Evolutionary conservation across 2,888 invertebrate species (phyloP), one percentile per base, ranked within the genome.

Genomic region (Uloborus plumipes): DNA sequence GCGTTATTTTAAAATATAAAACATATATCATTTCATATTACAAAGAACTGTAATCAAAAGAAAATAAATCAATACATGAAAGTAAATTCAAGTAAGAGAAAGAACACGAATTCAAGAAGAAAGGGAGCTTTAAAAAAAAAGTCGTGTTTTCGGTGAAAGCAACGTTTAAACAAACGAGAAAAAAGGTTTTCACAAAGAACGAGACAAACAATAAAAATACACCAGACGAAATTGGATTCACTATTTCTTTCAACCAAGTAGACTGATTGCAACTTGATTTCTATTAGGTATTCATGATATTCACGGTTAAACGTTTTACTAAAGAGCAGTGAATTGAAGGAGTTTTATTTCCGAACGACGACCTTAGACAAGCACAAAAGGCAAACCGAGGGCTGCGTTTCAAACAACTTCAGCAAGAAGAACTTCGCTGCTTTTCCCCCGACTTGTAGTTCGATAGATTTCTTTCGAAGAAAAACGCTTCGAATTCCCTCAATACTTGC

Each of bases 281-380:
- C 18, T 39, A 74, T 74, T 74, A 74, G 58, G 55, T 74, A 74
- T 74, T 74, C 74, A 74, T 74, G 74, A 74, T 74, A 74, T 74
- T 64, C 74, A 74, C 74, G 74, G 65, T 74, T 65, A 65, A 65
- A 65, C 74, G 74, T 74, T 74, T 65, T 65, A 62, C 47, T 62
- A 64, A 74, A 58, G 65, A 73, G 55, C 58, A 65, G 31, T 22
- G 65, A 58, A 65, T 65, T 51, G 73, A 64, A 53, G 73, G 53
- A 55, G 65, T 74, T 73, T 73, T 65, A 74, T 74, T 55, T 73
- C 55, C 55, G 74, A 26, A 74, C 55, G 65, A 74, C 74, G 74
- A 74, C 55, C 74, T 39, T 39, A 47, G 47, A 53, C 65, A 65
- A 55, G 64, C 55, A 64, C 9, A 47, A 31, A 74, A 64, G 39